Evolutionary conservation across 2,113 vertebrate genomes (phyloP).

Genomic region (Marmota flaviventris): DNA sequence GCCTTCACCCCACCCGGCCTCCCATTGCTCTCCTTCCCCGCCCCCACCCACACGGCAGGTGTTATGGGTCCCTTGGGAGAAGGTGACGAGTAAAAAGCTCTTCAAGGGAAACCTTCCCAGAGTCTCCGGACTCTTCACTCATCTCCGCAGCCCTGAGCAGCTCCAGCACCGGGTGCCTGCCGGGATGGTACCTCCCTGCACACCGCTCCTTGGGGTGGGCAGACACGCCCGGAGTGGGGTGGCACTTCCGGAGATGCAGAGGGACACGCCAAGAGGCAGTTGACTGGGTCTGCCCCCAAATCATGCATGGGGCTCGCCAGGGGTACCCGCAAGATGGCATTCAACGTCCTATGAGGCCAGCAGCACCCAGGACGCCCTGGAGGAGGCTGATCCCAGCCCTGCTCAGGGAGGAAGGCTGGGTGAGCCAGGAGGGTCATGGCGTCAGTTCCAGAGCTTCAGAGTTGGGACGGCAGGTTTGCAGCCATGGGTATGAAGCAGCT

Average conservation of each 20-base stretch:
- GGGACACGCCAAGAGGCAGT: rapidly evolving
- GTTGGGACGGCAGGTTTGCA: rapidly evolving
- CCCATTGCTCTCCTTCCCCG: rapidly evolving
- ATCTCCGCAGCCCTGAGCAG: rapidly evolving
- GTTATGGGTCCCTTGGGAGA: neutral
- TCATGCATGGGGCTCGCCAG: rapidly evolving
- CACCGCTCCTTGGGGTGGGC: rapidly evolving
- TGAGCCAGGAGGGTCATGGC: rapidly evolving
- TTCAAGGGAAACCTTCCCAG: rapidly evolving
- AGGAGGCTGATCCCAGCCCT: neutral
- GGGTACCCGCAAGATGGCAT: rapidly evolving
- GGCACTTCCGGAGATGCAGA: rapidly evolving
- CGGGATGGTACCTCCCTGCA: neutral
- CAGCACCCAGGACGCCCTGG: rapidly evolving
- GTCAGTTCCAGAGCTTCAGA: too few species aligned
- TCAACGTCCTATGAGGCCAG: rapidly evolving
- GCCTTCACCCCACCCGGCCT: rapidly evolving
- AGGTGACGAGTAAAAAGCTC: rapidly evolving
- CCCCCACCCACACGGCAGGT: neutral
- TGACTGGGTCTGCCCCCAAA: neutral
- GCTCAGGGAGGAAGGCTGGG: rapidly evolving
- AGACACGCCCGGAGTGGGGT: rapidly evolving
- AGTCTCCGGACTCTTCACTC: neutral
- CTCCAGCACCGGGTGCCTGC: neutral
- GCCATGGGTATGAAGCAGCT: rapidly evolving